Conservation (phyloP, 2,113 vertebrate genomes). For the Dromas ardeola region DNA sequence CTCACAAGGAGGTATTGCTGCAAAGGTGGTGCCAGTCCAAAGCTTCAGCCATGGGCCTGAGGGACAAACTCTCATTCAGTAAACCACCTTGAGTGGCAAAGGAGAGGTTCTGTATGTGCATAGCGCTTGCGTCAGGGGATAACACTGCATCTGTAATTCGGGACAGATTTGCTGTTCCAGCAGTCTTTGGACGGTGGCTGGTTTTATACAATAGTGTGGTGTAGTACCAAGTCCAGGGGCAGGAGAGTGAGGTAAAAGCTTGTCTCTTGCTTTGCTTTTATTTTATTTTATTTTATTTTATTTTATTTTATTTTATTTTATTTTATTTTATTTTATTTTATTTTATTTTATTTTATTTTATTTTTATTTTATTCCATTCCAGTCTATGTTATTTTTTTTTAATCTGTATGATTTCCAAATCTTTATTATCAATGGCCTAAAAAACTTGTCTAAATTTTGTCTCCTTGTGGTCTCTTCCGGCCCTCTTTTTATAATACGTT, state of each 20-base stretch:
- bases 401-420: background rate
- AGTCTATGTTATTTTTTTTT: background rate
- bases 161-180: background rate
- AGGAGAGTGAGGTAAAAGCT: background rate
- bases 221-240: background rate
- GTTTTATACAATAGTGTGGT: background rate
- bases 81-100: background rate
- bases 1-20: background rate
- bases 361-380: background rate
- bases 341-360: background rate
- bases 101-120: background rate
- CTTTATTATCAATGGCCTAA: background rate
- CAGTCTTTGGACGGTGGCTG: background rate
- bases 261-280: background rate
- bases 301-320: too few relatives aligned
- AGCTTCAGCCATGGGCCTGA: background rate
- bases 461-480: background rate
- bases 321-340: too few relatives aligned
- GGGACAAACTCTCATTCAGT: background rate
- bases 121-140: background rate
- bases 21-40: background rate
- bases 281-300: background rate
- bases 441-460: background rate
- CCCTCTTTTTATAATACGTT: background rate
- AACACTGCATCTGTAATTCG: background rate